Evolutionary conservation across 1,140 invertebrate genomes (phyloP).

Genomic region (Philaenus spumarius): DNA sequence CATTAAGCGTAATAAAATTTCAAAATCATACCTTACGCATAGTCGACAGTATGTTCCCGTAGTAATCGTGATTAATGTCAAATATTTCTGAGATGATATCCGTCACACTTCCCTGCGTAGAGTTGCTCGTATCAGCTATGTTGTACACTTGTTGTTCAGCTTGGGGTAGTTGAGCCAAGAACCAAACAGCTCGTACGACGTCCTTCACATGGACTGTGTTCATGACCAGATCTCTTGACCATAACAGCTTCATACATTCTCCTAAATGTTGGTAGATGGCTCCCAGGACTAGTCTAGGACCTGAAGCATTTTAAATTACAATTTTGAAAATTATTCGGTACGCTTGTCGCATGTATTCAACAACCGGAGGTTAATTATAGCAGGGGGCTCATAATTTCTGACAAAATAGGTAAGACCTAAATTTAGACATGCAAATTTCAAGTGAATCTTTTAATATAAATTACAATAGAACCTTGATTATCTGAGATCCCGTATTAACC

Average conservation of each 20-base stretch:
- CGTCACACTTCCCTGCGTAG: constrained; percentile 75
- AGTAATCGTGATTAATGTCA: constrained; percentile 79
- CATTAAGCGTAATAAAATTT: no score
- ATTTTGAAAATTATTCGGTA: no score
- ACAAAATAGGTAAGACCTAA: no score
- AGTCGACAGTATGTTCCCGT: constrained; percentile 68
- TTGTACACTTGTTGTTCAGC: constrained; percentile 63
- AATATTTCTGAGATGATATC: constrained; percentile 75
- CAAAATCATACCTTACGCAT: constrained; percentile 60
- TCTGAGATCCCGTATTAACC: no score
- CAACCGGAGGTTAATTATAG: no score
- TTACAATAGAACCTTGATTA: no score
- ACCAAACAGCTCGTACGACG: constrained; percentile 71
- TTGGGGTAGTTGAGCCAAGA: constrained; percentile 48
- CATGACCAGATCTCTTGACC: constrained; percentile 75
- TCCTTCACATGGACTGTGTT: constrained; percentile 85
- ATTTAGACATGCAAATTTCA: no score
- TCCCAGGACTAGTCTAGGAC: constrained; percentile 75
- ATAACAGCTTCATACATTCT: constrained; percentile 87
- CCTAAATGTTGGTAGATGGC: constrained; percentile 80
- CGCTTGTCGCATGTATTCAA: no score
- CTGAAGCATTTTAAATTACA: no score
- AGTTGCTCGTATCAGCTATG: constrained; percentile 72
- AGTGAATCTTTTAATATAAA: no score
- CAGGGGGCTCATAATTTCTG: no score